These are phyloP conservation scores for Teleiodes luculella DNA, from an alignment of 2,888 invertebrate genomes.

Conservation along the genomic window DNA sequence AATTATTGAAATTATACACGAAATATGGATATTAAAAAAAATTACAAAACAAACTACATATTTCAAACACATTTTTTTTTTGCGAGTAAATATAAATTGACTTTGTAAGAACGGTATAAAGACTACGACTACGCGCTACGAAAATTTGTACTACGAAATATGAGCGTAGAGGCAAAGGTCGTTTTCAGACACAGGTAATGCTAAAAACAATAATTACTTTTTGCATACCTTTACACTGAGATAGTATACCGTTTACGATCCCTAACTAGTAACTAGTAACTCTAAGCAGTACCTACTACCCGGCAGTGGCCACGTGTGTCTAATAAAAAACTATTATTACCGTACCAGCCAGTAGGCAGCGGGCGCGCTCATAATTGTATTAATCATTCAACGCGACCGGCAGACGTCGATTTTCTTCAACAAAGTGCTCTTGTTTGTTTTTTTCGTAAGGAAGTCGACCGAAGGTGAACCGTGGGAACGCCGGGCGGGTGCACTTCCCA, in stretches of 20 bases:
- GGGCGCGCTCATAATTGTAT: constrained; percentile 76
- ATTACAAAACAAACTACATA: no score
- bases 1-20: no score
- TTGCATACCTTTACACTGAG: not conserved
- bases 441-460: constrained; percentile 78
- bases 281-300: not conserved
- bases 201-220: not conserved
- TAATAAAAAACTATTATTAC: constrained; percentile 70
- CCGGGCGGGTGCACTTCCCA: constrained; percentile 79
- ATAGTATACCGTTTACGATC: constrained; percentile 6
- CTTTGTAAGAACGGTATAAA: not conserved
- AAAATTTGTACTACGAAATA: constrained; percentile 7
- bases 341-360: constrained; percentile 63
- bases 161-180: no score
- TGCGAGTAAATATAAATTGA: no score
- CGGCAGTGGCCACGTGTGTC: constrained; percentile 62
- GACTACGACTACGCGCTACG: constrained; percentile 12
- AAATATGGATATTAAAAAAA: no score
- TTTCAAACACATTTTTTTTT: no score
- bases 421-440: constrained; percentile 79
- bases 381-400: constrained; percentile 77
- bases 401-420: constrained; percentile 79
- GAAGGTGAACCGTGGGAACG: constrained; percentile 79
- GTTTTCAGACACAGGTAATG: no score
- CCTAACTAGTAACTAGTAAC: not conserved